These are phyloP conservation scores for Drosophila ustulata DNA, from an alignment of 2,888 invertebrate genomes.

Conservation along the genomic window DNA sequence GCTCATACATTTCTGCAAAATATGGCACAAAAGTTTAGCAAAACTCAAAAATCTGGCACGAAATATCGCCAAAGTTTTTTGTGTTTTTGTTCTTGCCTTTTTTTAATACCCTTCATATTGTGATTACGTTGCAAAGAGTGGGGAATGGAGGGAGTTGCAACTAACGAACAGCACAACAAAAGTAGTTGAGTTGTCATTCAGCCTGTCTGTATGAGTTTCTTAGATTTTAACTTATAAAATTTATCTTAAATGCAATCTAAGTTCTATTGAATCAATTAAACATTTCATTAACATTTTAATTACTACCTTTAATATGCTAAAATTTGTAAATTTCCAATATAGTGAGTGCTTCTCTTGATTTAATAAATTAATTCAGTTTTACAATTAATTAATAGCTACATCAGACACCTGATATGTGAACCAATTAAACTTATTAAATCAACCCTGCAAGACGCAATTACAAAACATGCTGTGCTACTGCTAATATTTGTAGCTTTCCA, in stretches of 20 bases:
- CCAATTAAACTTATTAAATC: not conserved
- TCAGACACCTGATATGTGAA: not conserved
- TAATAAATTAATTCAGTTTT: no score
- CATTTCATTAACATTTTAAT: no score
- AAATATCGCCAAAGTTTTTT: slow-evolving; percentile 45
- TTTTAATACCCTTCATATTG: slow-evolving; percentile 11
- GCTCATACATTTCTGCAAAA: slow-evolving; percentile 31
- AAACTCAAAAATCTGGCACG: slow-evolving; percentile 51
- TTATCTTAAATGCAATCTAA: not conserved
- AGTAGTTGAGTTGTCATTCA: not conserved
- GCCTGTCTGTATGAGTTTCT: not conserved
- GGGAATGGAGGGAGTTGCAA: not conserved
- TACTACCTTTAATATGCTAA: no score
- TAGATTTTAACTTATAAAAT: not conserved
- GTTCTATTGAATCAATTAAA: not conserved
- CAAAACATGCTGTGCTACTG: not conserved
- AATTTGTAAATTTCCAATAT: no score
- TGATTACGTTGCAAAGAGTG: slow-evolving; percentile 5
- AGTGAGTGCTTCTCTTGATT: no score
- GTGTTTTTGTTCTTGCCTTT: slow-evolving; percentile 1
- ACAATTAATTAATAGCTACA: not conserved
- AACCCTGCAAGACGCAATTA: not conserved
- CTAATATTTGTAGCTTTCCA: not conserved
- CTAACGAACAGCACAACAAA: not conserved
- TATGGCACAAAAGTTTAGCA: slow-evolving; percentile 44